Percentiles rank a stretch among this genome's conserved stretches.
Evolutionary conservation across 1,140 invertebrate species (phyloP).

Genomic region (Bombyx mori): DNA sequence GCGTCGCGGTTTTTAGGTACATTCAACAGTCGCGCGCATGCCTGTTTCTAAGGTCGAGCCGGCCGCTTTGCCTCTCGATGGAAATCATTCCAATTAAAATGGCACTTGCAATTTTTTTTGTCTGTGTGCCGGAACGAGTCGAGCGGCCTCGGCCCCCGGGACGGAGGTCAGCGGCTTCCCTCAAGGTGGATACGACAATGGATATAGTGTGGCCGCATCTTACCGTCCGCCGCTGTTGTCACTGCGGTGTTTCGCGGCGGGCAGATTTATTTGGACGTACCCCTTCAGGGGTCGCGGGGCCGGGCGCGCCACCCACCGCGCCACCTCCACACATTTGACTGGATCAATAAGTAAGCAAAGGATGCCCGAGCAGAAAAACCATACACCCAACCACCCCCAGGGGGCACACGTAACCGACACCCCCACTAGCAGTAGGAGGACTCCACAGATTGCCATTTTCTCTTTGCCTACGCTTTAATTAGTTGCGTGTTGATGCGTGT

Average conservation of each 20-base stretch:
- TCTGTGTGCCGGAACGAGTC: neutral
- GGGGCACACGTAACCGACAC: constrained; percentile 68
- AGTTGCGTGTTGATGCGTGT: constrained; percentile 69
- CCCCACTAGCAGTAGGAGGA: constrained; percentile 69
- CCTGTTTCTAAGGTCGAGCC: constrained; percentile 57
- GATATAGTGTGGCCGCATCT: constrained; percentile 49
- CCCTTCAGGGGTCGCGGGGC: constrained; percentile 47
- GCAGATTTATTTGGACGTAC: constrained; percentile 70
- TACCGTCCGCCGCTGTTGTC: constrained; percentile 62
- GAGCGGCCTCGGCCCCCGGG: neutral
- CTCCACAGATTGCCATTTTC: constrained; percentile 75
- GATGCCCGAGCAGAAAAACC: constrained; percentile 73
- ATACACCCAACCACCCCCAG: constrained; percentile 68
- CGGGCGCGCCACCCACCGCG: constrained; percentile 62
- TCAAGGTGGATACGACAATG: constrained; percentile 16
- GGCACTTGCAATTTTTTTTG: constrained; percentile 22
- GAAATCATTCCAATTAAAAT: constrained; percentile 60
- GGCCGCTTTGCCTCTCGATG: constrained; percentile 37
- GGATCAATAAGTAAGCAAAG: constrained; percentile 73
- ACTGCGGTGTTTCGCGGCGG: constrained; percentile 68
- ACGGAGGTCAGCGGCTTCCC: constrained; percentile 1
- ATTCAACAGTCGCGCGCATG: constrained; percentile 54
- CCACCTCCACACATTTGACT: constrained; percentile 72
- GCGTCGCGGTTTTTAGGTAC: constrained; percentile 50
- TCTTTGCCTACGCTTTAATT: constrained; percentile 72